Evolutionary conservation across 2,888 invertebrate species (phyloP).

Genomic region (Galerucella nymphaeae): DNA sequence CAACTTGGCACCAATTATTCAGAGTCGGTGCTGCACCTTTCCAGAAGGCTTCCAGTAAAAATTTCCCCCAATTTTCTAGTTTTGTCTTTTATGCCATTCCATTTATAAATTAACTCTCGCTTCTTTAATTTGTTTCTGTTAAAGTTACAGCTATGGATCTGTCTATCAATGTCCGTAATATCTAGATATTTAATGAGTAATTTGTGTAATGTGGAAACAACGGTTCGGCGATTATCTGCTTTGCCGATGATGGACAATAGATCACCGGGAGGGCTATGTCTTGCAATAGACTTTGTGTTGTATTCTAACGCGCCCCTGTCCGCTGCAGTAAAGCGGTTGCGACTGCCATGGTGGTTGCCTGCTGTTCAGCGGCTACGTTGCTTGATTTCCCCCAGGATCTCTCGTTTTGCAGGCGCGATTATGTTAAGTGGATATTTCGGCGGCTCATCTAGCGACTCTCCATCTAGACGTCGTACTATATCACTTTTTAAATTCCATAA

Average conservation of each 20-base stretch:
- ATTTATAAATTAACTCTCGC: too few species aligned
- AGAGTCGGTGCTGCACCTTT: constrained; percentile 29
- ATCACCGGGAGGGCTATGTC: not conserved
- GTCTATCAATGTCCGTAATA: not conserved
- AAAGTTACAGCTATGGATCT: not conserved
- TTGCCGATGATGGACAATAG: constrained; percentile 2
- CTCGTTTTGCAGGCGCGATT: constrained; percentile 62
- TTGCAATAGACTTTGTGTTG: not conserved
- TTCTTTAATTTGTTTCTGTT: not conserved
- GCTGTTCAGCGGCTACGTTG: constrained; percentile 50
- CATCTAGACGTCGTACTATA: constrained; percentile 42
- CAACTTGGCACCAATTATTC: constrained; percentile 58
- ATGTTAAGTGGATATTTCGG: constrained; percentile 65
- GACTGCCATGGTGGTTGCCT: constrained; percentile 36
- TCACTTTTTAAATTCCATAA: constrained; percentile 39
- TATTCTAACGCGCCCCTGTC: constrained; percentile 35
- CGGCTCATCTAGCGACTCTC: constrained; percentile 52
- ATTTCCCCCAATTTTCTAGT: not conserved
- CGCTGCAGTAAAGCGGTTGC: constrained; percentile 28
- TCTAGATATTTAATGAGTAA: not conserved
- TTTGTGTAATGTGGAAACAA: not conserved
- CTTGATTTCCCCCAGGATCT: constrained; percentile 64
- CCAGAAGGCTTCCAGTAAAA: not conserved
- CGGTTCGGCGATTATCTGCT: not conserved
- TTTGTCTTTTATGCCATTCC: too few species aligned